These are phyloP conservation scores for Thelaira solivaga DNA, from an alignment of 2,888 invertebrate genomes.

Conservation along the genomic window DNA sequence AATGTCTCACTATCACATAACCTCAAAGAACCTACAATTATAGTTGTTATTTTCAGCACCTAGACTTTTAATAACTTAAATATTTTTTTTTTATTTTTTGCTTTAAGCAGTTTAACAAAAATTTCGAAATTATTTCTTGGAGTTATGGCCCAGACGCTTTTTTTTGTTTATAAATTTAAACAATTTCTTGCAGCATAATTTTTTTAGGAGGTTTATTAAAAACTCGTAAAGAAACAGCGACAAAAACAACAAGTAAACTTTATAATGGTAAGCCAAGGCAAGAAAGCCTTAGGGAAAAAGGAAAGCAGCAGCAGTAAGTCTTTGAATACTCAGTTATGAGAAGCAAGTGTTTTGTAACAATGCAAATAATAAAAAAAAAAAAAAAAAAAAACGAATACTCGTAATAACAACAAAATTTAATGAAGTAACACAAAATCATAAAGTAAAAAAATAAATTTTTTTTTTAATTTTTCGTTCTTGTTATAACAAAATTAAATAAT, in stretches of 20 bases:
- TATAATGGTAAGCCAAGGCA: neutral
- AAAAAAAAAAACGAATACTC: neutral
- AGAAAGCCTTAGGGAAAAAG: constrained; percentile 44
- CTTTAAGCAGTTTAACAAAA: neutral
- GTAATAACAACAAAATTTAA: no score
- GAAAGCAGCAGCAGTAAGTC: no score
- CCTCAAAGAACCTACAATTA: no score
- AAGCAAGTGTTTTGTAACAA: no score
- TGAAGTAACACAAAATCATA: constrained; percentile 49
- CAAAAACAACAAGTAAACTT: neutral
- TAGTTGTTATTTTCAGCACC: no score
- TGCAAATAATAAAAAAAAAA: neutral
- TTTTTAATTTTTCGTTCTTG: no score
- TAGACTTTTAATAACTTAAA: no score
- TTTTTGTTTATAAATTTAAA: neutral
- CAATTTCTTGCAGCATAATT: constrained; percentile 37
- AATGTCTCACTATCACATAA: no score
- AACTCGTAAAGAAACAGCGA: neutral
- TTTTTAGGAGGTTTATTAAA: constrained; percentile 43
- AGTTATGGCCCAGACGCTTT: no score
- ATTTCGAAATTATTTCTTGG: neutral
- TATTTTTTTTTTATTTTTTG: no score
- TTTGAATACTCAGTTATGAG: no score
- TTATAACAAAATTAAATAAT: no score
- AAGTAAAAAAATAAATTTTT: constrained; percentile 53